phyloP scores from a whole-genome alignment of 2,797 vertebrate genomes.

The Nasua narica region DNA sequence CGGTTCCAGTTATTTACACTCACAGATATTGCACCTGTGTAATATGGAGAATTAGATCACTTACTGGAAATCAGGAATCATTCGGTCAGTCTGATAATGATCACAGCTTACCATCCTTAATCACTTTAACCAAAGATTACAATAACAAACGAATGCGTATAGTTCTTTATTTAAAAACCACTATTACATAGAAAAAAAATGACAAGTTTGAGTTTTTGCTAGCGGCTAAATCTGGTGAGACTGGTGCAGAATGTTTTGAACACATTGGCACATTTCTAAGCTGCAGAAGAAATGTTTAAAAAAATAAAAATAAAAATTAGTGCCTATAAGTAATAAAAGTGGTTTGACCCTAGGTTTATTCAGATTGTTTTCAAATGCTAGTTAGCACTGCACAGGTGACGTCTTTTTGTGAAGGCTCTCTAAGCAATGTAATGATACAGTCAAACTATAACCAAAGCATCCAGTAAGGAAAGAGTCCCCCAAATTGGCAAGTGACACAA shows the following conservation, averaged over 20 bases:
- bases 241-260: constrained; percentile 27
- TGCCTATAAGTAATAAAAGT: constrained; percentile 48
- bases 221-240: constrained; percentile 28
- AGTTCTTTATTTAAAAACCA: constrained; percentile 45
- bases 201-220: constrained; percentile 19
- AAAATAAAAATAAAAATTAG: neutral
- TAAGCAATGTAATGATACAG: neutral
- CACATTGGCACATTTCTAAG: constrained; percentile 32
- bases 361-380: neutral
- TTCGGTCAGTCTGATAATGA: constrained; percentile 37
- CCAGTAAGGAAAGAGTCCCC: neutral
- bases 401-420: neutral
- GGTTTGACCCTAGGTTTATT: constrained; percentile 50
- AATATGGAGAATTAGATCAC: constrained; percentile 44
- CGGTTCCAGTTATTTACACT: constrained; percentile 76
- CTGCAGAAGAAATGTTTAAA: constrained; percentile 28
- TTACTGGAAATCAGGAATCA: constrained; percentile 56
- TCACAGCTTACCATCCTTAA: constrained; percentile 45
- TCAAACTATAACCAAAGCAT: neutral
- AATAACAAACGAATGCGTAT: constrained; percentile 27
- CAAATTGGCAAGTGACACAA: neutral
- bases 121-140: constrained; percentile 42
- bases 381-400: neutral
- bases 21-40: constrained; percentile 63
- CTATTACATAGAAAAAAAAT: neutral